phyloP scores from a whole-genome alignment of 2,113 vertebrate species.

The Hippocampus guttulatus region DNA sequence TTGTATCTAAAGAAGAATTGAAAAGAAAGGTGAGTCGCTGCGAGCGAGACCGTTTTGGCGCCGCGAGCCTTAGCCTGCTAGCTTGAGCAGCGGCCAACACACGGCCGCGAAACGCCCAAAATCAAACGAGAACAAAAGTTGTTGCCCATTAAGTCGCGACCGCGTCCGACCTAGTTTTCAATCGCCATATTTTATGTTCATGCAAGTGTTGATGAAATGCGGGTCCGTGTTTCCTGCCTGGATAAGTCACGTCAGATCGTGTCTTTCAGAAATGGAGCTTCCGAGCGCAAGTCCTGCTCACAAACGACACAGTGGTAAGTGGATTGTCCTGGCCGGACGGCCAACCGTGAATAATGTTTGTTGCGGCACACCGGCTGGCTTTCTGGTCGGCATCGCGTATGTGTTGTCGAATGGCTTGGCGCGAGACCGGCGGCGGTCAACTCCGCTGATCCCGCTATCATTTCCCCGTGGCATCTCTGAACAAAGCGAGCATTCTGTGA shows the following conservation, averaged over 20 bases:
- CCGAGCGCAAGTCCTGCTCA: conserved; percentile 29
- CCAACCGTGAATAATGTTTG: no score
- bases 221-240: background rate
- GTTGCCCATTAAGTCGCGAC: background rate
- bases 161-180: background rate
- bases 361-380: no score
- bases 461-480: no score
- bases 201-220: background rate
- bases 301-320: conserved; percentile 38
- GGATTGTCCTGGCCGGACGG: background rate
- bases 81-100: background rate
- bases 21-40: background rate
- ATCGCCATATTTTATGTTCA: background rate
- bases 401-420: no score
- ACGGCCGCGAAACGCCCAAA: background rate
- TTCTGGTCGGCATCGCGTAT: no score
- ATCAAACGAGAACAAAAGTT: background rate
- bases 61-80: background rate
- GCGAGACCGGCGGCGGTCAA: no score
- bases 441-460: no score
- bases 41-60: background rate
- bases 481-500: no score
- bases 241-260: background rate
- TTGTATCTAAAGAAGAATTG: background rate
- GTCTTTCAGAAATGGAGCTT: conserved; percentile 49